Evolutionary conservation across 1,140 invertebrate genomes (phyloP), one percentile per base, ranked within the genome.

Genomic region (Hetaerina americana): DNA sequence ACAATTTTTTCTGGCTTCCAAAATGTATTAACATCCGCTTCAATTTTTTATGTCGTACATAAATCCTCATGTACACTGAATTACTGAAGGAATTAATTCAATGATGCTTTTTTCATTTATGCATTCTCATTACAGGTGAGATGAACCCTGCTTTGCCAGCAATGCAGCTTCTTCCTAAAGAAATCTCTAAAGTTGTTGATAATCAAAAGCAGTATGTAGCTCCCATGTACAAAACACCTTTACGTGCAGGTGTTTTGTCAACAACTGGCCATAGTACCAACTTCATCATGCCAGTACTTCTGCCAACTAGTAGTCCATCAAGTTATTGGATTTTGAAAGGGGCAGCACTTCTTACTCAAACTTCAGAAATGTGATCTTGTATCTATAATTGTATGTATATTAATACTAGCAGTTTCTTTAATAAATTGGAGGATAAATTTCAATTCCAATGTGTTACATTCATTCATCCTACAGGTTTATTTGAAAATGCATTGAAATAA

Each of bases 231-330:
- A 95, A 94, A 82, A 95, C 93, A 0, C 87, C 90, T n/a, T 85
- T 89, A 66, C 81, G 93, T 70, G 92, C 92, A 27, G 93, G 93
- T 66, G 87, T 88, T 0, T 83, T 95, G 5, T 94, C 92, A 26
- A 95, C 93, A 0, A 95, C 92, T 5, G 93, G 93, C 1, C 92
- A 94, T 77, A 94, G 92, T 70, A 94, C 93, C 0, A 95, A 95
- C 82, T 95, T 93, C 79, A 90, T 96, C 5, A 84, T 94, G 5
- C 82, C 90, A n/a, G 86, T 94, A 0, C 80, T 93, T 28, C 77
- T 96, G 67, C 87, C 88, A 5, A 86, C 90, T 0, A 75, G 80
- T 18, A 80, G 84, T 72, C 77, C 78, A 5, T 79, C 82, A 73
- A 87, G 89, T 72, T 93, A 91, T 77, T 96, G 93, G 93, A 93